Base-by-base conservation (phyloP, 1,140 invertebrate species). In the Calliphora vicina region DNA sequence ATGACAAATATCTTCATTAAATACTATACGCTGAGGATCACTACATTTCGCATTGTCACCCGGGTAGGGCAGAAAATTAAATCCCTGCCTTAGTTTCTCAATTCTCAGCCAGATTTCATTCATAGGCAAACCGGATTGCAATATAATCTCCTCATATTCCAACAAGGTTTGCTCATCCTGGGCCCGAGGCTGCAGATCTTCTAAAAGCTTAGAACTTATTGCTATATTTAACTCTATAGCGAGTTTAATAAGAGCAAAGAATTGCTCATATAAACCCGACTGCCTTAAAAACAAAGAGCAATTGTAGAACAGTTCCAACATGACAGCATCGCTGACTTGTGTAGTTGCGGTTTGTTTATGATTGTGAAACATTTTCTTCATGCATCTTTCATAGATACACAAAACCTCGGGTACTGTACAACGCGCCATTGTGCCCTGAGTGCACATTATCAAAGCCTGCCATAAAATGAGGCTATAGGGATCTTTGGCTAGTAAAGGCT, bases 91-190 rank as follows among this genome's bases (percentile, higher is more conserved):
- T 17, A 95, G 86, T 9, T 91, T 92, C 86, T 95, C 94, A 26
- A 94, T 91, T 83, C 94, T 91, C 26, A 94, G 89, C 94, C 94
- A 95, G 29, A 95, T 89, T 85, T 94, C 93, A 84, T 93, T 92
- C 84, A 94, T 91, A 4, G 94, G 94, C 82, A 95, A 87, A 82
- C 92, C 92, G 6, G 93, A 94, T 35, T 91, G 91, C 72, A 95
- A 87, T 83, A 95, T 92, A 6, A 93, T 85, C 87, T 95, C 94
- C 88, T 95, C 94, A 87, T 93, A 91, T 43, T 93, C 93, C 45
- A 93, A 90, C n/a, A 94, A 86, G 82, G 92, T 91, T 9, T 91
- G 89, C 84, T 94, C 93, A 80, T 93, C 91, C 17, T 91, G 87
- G 23, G 87, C 88, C 43, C 86, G 76, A 50, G 91, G 91, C 20